Percentiles rank a stretch among this genome's conserved stretches.
Conservation (phyloP, 2,797 vertebrate genomes). For the Crenichthys baileyi region DNA sequence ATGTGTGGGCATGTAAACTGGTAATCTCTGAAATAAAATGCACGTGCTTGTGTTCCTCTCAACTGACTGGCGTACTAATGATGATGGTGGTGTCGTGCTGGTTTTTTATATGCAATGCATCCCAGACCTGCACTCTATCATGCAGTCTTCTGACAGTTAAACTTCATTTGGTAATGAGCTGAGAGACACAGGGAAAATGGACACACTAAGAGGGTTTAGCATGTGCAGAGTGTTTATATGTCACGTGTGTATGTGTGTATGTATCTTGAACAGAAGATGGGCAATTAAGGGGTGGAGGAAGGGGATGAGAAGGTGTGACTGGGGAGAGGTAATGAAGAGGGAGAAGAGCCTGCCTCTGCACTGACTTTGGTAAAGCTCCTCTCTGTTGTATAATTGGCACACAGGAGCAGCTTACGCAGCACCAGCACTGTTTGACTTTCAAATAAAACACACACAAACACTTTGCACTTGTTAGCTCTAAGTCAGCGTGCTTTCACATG, state of each 20-base stretch:
- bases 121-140: conserved; percentile 38
- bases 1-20: conserved; percentile 41
- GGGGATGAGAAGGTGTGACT: conserved; percentile 20
- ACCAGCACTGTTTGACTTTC: conserved; percentile 1
- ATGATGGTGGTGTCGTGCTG: conserved; percentile 12
- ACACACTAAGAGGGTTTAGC: conserved; percentile 6
- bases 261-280: conserved; percentile 26
- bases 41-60: conserved; percentile 26
- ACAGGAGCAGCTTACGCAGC: conserved; percentile 9
- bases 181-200: conserved; percentile 36
- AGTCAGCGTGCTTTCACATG: conserved; percentile 27
- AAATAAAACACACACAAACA: conserved; percentile 7
- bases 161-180: conserved; percentile 56
- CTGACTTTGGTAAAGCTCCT: not conserved
- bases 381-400: conserved; percentile 6
- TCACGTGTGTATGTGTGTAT: conserved; percentile 19
- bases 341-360: conserved; percentile 23
- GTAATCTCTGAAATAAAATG: conserved; percentile 32
- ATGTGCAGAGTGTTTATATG: conserved; percentile 3
- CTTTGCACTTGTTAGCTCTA: conserved; percentile 24
- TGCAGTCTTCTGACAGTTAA: conserved; percentile 42
- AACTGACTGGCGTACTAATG: conserved; percentile 49
- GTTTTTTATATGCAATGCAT: conserved; percentile 27
- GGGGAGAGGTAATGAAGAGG: conserved; percentile 17
- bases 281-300: conserved; percentile 35